These are phyloP conservation scores for Grantiella picta DNA, from an alignment of 2,113 vertebrate species.

Conservation along the genomic window DNA sequence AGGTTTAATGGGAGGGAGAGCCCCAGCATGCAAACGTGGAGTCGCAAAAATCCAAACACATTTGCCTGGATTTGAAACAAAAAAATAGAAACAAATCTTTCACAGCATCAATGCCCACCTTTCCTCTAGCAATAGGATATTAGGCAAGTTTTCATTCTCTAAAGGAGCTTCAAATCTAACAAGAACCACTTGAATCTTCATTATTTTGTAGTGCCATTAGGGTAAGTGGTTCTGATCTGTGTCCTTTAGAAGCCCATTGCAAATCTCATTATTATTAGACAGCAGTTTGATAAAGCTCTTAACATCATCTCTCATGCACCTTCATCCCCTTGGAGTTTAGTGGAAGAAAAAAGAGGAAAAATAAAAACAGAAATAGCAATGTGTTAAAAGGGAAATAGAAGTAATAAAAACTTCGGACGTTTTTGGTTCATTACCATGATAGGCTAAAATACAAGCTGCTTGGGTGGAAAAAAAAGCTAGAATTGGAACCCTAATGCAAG, in stretches of 20 bases:
- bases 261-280: slow-evolving; percentile 69
- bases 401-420: not conserved
- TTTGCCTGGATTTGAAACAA: slow-evolving; percentile 28
- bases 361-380: not conserved
- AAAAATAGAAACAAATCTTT: slow-evolving; percentile 9
- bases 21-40: slow-evolving; percentile 35
- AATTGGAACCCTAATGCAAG: not conserved
- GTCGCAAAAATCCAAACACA: slow-evolving; percentile 29
- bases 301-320: slow-evolving; percentile 32
- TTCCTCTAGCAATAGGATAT: slow-evolving; percentile 27
- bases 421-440: not conserved
- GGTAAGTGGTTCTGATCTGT: slow-evolving; percentile 69
- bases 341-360: not conserved
- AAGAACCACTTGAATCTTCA: slow-evolving; percentile 77
- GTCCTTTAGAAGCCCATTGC: slow-evolving; percentile 57
- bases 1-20: slow-evolving; percentile 61
- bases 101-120: slow-evolving; percentile 16
- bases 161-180: slow-evolving; percentile 58
- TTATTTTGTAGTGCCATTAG: slow-evolving; percentile 73
- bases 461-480: not conserved
- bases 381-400: not conserved
- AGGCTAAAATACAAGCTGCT: not conserved
- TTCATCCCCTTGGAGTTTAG: slow-evolving; percentile 38
- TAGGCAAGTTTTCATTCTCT: slow-evolving; percentile 47
- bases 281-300: slow-evolving; percentile 70